These are phyloP conservation scores for Rhyacophila evoluta DNA, from an alignment of 2,888 invertebrate species.

Conservation along the genomic window DNA sequence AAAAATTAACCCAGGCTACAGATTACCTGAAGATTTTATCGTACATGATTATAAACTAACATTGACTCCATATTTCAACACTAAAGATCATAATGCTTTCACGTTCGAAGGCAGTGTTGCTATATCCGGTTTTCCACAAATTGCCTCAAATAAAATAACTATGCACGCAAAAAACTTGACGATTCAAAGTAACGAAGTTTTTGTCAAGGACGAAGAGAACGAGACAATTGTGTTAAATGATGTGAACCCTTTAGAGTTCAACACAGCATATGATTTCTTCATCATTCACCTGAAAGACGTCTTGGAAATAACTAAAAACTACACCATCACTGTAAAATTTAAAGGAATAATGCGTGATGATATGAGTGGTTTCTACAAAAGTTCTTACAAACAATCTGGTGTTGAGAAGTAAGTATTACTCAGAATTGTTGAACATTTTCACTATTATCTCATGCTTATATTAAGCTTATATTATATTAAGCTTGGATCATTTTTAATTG, in stretches of 20 bases:
- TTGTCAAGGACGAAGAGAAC: background rate
- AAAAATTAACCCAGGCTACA: constrained; percentile 55
- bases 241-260: background rate
- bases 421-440: no score
- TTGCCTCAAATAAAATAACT: constrained; percentile 61
- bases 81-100: constrained; percentile 58
- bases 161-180: constrained; percentile 62
- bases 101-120: constrained; percentile 66
- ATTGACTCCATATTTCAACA: constrained; percentile 30
- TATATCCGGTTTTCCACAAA: constrained; percentile 61
- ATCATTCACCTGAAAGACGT: background rate
- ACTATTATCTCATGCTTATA: no score
- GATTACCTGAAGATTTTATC: constrained; percentile 30
- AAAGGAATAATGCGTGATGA: constrained; percentile 58
- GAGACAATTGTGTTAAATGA: background rate
- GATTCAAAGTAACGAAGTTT: constrained; percentile 27
- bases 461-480: no score
- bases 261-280: constrained; percentile 33
- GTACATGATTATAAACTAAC: background rate
- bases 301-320: constrained; percentile 56
- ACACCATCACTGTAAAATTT: constrained; percentile 28
- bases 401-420: background rate
- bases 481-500: no score
- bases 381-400: constrained; percentile 63
- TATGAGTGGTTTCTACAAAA: constrained; percentile 74